Evolutionary conservation across 2,888 invertebrate genomes (phyloP), one percentile per base, ranked within the genome.

Genomic region (Andrena hattorfiana): DNA sequence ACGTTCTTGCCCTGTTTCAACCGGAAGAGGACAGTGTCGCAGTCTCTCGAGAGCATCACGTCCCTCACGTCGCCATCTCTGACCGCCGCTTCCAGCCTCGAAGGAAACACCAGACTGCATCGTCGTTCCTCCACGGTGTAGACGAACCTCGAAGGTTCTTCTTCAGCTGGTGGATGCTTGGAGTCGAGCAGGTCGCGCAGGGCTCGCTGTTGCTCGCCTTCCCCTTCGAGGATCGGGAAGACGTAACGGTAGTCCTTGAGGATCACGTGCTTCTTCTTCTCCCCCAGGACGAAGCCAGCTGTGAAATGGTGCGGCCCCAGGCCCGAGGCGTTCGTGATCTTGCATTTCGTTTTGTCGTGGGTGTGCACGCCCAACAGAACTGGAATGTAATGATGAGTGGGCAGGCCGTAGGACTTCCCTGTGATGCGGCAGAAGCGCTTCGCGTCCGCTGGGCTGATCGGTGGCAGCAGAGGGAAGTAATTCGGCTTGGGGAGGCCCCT

Each of bases 401-500:
- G 96, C 74, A 97, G 94, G 42, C 97, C 96, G 85, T 97, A 96
- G 51, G 97, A 96, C 93, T 97, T 97, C 77, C 97, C 97, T 67
- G 97, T 97, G 89, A 97, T 97, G 88, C 97, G 96, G 94, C 97
- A 97, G 93, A 96, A 96, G 83, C 97, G 95, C 91, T 97, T 96
- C 1, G 97, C 97, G 92, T 97, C 97, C n/a, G 97, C 97, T 16
- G 97, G 97, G 67, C 97, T 97, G 82, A 97, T 96, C 3, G 97
- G 97, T 63, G 97, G 97, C 86, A 97, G 95, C 70, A 97, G 95
- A 26, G 97, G 97, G 91, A 97, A 97, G 93, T 97, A 97, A 94
- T 97, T 97, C 72, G 97, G 97, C 92, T 97, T 96, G 71, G 97
- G 97, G 91, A 97, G 95, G 90, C 97, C 96, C 89, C 97, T 95